Conservation (phyloP, 1,140 invertebrate genomes). For the Drosophila santomea region DNA sequence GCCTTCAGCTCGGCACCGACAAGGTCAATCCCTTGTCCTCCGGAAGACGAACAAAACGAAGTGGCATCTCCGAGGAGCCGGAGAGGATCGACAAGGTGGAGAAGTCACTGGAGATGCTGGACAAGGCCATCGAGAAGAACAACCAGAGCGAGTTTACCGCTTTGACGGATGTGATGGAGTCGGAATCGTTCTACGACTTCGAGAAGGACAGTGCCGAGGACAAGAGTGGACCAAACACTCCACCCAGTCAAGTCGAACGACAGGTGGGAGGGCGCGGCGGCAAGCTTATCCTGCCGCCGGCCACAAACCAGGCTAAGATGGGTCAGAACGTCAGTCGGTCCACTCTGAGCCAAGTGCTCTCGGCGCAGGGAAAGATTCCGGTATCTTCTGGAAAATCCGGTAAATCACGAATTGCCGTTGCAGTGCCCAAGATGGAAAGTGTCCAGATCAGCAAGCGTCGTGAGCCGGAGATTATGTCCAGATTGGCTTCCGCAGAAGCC, state of each 20-base stretch:
- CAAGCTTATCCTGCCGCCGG: constrained; percentile 58
- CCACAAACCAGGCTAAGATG: constrained; percentile 33
- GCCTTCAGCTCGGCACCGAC: constrained; percentile 32
- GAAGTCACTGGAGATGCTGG: constrained; percentile 68
- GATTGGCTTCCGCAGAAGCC: constrained; percentile 27
- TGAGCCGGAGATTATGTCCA: constrained; percentile 15
- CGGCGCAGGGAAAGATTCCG: constrained; percentile 17
- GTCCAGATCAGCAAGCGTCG: constrained; percentile 40
- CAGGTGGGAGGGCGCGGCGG: constrained; percentile 33
- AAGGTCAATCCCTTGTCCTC: constrained; percentile 62
- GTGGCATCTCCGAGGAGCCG: constrained; percentile 44
- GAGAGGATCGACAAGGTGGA: constrained; percentile 72
- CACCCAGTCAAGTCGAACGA: constrained; percentile 6
- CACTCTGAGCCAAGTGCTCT: constrained; percentile 42
- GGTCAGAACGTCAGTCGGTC: constrained; percentile 23
- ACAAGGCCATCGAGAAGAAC: constrained; percentile 72
- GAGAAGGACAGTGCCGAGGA: constrained; percentile 61
- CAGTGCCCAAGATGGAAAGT: not conserved
- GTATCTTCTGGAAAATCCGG: constrained; percentile 4
- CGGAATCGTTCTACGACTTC: constrained; percentile 60
- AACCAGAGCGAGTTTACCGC: constrained; percentile 64
- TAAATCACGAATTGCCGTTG: not conserved
- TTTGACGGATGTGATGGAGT: constrained; percentile 63
- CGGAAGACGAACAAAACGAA: constrained; percentile 52
- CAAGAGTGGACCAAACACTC: constrained; percentile 13